Base-by-base conservation (phyloP, 1,140 invertebrate genomes). In the Eurosta solidaginis region DNA sequence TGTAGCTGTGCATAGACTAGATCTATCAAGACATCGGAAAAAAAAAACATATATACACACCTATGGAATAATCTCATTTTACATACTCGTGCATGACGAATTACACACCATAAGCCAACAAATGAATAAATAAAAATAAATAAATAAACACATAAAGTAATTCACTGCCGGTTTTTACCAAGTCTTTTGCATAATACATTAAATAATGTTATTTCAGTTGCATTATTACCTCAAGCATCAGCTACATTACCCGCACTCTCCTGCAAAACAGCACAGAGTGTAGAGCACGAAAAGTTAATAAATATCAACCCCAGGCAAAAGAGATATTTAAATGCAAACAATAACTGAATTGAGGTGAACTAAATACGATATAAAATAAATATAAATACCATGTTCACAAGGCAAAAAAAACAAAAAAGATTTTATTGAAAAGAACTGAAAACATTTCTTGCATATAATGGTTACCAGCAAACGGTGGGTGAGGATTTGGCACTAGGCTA, bases 101-200 rank as follows among this genome's bases (percentile, higher is more conserved):
- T 3, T 33, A 7, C 25, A 0, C 29, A 6, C 7, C 17, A n/a
- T n/a, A n/a, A n/a, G 54, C 54, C 54, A 68, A 29, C 27, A 29
- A n/a, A 12, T 40, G 36, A 68, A 68, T 40, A 68, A 12, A 47
- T 14, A 14, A 47, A n/a, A 12, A 47, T n/a, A 47, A 47, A 47
- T 47, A 47, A 47, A 47, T n/a, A 47, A 68, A 68, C 40, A 68
- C 29, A 68, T 68, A 68, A 68, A 68, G 59, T 68, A 68, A 68
- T 68, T 68, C 33, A 68, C 33, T n/a, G 59, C 59, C 36, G 40
- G 40, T 68, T 20, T n/a, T n/a, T n/a, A n/a, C n/a, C 20, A 68
- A 14, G 40, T 40, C n/a, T 10, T 33, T 68, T 68, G 33, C 59
- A 68, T 68, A 68, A 68, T 68, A 68, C 2, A 68, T 68, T 20